Evolutionary conservation across 2,888 invertebrate genomes (phyloP).

Genomic region (Caenorhabditis auriculariae): DNA sequence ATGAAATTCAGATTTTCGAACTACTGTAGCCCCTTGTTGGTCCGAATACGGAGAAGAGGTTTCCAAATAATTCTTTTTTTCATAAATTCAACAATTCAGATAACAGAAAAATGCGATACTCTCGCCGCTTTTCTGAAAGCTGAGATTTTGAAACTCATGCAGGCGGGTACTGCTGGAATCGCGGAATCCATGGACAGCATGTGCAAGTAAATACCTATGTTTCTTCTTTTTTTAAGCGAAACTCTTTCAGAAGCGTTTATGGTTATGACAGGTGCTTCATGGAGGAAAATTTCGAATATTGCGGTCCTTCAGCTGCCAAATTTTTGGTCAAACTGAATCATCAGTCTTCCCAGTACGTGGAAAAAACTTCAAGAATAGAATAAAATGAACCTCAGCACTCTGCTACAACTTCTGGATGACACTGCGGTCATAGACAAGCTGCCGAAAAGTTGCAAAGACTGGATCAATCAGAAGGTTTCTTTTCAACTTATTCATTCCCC

Average conservation of each 20-base stretch:
- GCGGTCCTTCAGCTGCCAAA: conserved; percentile 44
- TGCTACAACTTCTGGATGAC: conserved; percentile 29
- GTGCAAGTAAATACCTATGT: conserved; percentile 45
- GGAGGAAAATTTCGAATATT: conserved; percentile 45
- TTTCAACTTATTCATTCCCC: too few relatives aligned
- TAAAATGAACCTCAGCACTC: conserved; percentile 7
- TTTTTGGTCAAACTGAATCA: conserved; percentile 50
- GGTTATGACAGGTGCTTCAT: conserved; percentile 55
- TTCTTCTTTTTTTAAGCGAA: background rate
- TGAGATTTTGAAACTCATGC: conserved; percentile 43
- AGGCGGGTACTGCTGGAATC: conserved; percentile 40
- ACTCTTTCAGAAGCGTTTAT: conserved; percentile 33
- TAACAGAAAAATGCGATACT: conserved; percentile 20
- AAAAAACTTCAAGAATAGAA: background rate
- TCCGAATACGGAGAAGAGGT: conserved; percentile 26
- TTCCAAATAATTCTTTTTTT: background rate
- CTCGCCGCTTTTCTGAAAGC: conserved; percentile 30
- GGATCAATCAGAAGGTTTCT: conserved; percentile 36
- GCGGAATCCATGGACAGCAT: conserved; percentile 40
- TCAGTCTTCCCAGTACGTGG: conserved; percentile 41
- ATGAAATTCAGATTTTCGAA: conserved; percentile 33
- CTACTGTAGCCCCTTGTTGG: conserved; percentile 37
- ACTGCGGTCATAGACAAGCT: conserved; percentile 17
- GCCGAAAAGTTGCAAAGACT: conserved; percentile 39
- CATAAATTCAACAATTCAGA: background rate